Base-by-base conservation (phyloP, 2,113 vertebrate species). In the Maccullochella peelii region DNA sequence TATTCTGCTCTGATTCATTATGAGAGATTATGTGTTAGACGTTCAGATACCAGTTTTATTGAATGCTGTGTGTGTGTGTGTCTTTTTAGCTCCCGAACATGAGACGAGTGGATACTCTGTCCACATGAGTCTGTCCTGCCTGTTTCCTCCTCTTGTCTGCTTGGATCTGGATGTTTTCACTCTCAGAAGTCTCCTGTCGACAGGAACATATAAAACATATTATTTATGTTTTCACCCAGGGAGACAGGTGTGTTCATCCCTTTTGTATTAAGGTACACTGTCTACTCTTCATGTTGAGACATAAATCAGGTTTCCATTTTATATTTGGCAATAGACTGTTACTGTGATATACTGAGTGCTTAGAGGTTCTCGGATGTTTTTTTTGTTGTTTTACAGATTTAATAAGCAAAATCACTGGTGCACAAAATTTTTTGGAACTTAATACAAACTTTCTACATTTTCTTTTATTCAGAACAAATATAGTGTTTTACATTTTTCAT, bases 31-130 rank as follows among this genome's bases (percentile, higher is more conserved):
- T 38, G 38, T 38, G 38, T 8, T 3, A 38, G 38, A 5, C 6
- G 38, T 38, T 6, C 38, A 38, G 38, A 38, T 38, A 38, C 6
- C 38, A 1, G 38, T 8, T 33, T 62, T n/a, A 54, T 38, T 83
- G 7, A 11, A 27, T 77, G 72, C 5, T 33, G 30, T 61, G 23
- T 78, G 69, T 86, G 63, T 79, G 27, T 55, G 68, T 85, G 36
- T 88, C 11, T 86, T 76, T 83, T 27, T 80, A 95, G 94, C 40
- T 88, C 2, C 93, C 88, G n/a, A 80, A 78, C 63, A 23, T 61
- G n/a, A 88, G 80, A 81, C 82, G 77, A 80, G 58, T 62, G 20
- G 79, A 90, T n/a, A 12, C 63, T 61, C 36, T 79, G 90, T 73
- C 80, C 55, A 40, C 72, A 15, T 92, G 90, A 90, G 66, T 40